Conservation (phyloP, 2,888 invertebrate genomes). For the Leptinotarsa peninsularis region DNA sequence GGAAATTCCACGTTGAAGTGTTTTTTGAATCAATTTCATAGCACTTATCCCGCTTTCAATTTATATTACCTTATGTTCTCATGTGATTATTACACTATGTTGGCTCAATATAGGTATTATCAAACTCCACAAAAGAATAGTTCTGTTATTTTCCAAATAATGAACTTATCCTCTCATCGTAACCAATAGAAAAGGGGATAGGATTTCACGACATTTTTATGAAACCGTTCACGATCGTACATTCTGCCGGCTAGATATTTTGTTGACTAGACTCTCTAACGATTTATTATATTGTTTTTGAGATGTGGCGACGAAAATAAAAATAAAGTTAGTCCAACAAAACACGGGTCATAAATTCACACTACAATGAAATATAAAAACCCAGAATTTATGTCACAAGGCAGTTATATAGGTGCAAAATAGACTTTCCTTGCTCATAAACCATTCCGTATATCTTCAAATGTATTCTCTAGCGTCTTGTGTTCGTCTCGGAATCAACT, state of each 20-base stretch:
- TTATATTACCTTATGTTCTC: no score
- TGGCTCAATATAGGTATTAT: no score
- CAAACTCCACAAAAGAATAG: no score
- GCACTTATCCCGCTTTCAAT: no score
- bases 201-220: not conserved
- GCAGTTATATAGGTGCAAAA: slow-evolving; percentile 17
- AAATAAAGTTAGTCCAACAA: slow-evolving; percentile 5
- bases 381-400: not conserved
- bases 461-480: slow-evolving; percentile 12
- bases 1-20: no score
- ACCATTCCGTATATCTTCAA: not conserved
- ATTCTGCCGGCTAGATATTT: not conserved
- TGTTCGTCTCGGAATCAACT: not conserved
- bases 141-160: no score
- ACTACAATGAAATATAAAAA: not conserved
- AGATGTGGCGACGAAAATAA: slow-evolving; percentile 1
- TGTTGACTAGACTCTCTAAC: slow-evolving; percentile 4
- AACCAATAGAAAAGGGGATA: not conserved
- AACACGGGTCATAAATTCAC: slow-evolving; percentile 3
- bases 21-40: no score
- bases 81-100: no score
- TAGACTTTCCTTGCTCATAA: not conserved
- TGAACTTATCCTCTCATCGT: no score
- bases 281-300: slow-evolving; percentile 16
- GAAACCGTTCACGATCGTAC: not conserved